phyloP scores from a whole-genome alignment of 1,140 invertebrate genomes.

The Lepidotrigona ventralis region DNA sequence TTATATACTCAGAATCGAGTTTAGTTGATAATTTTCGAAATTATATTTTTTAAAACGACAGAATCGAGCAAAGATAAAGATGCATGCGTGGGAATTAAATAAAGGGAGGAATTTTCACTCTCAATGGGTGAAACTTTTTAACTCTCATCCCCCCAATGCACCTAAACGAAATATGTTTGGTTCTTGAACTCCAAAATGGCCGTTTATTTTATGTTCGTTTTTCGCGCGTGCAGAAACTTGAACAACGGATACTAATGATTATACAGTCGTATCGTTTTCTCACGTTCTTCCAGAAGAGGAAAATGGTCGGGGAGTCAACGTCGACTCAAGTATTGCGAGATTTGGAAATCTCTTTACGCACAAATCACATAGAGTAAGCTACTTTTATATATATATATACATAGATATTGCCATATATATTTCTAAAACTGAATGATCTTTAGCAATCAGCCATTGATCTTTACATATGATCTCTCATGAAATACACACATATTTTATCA shows the following conservation, averaged over 20 bases:
- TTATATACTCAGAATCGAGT: too few relatives aligned
- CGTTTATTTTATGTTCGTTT: slow-evolving; percentile 49
- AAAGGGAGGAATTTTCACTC: not conserved
- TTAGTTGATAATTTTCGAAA: too few relatives aligned
- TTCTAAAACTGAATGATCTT: too few relatives aligned
- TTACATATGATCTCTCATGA: too few relatives aligned
- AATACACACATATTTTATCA: too few relatives aligned
- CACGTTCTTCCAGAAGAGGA: slow-evolving; percentile 93
- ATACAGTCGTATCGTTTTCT: slow-evolving; percentile 79
- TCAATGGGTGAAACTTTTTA: not conserved
- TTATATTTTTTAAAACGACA: not conserved
- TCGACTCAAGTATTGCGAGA: slow-evolving; percentile 98
- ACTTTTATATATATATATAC: not conserved
- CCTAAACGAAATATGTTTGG: not conserved
- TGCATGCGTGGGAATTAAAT: not conserved
- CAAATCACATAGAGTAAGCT: slow-evolving; percentile 99
- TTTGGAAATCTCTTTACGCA: slow-evolving; percentile 98
- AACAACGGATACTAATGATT: slow-evolving; percentile 73
- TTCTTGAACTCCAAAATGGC: slow-evolving; percentile 12
- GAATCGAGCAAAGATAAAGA: not conserved
- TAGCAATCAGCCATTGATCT: too few relatives aligned
- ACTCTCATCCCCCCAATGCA: not conserved
- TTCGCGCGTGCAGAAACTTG: slow-evolving; percentile 11
- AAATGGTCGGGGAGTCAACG: slow-evolving; percentile 97
- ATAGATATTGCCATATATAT: not conserved